Evolutionary conservation across 1,140 invertebrate species (phyloP).

Genomic region (Cherax destructor): DNA sequence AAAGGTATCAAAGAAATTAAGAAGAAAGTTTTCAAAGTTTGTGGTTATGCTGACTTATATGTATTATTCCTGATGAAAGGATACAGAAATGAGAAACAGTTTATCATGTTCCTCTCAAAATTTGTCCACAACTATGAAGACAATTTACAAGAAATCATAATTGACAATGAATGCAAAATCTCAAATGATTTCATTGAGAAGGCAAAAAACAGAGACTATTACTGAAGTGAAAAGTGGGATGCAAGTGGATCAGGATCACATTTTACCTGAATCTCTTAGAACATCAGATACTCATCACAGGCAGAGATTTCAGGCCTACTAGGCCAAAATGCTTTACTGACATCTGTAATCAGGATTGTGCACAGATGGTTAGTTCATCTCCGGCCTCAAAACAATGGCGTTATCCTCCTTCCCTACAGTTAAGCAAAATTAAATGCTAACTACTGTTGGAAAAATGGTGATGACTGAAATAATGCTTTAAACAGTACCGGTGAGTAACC

Average conservation of each 20-base stretch:
- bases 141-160: not conserved
- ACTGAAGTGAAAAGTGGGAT: not conserved
- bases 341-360: not conserved
- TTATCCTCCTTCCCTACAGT: not conserved
- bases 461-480: no score
- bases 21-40: conserved; percentile 6
- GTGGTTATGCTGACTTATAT: conserved; percentile 23
- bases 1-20: conserved; percentile 7
- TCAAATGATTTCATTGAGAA: not conserved
- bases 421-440: no score
- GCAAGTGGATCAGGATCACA: not conserved
- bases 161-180: not conserved
- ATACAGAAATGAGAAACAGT: conserved; percentile 26
- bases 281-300: not conserved
- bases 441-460: no score
- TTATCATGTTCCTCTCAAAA: conserved; percentile 13
- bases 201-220: not conserved
- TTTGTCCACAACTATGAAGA: conserved; percentile 9
- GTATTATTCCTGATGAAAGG: conserved; percentile 24
- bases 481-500: no score
- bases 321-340: not conserved
- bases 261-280: not conserved
- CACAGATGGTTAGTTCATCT: not conserved
- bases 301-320: not conserved
- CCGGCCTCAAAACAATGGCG: not conserved